Evolutionary conservation across 2,797 vertebrate genomes (phyloP), one percentile per base, ranked within the genome.

Genomic region (Propithecus deckenii): DNA sequence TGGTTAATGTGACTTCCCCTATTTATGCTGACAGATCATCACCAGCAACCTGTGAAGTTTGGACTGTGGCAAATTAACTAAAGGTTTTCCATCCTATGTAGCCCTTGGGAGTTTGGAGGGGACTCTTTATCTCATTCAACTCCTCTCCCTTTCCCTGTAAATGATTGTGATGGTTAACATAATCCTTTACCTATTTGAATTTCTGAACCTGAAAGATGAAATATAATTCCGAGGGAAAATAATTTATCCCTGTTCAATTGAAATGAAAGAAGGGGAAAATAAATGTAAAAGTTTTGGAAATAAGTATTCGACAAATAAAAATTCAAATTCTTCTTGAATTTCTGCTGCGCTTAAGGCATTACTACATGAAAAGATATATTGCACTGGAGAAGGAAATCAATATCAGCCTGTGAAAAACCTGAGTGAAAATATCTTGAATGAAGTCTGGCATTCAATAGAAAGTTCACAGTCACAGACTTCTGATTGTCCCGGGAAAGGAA

Each of bases 301-400:
- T 96, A 97, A 96, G 35, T 91, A 89, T 89, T 89, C 75, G 67
- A 97, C 93, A 97, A 97, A 98, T 95, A 97, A 98, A 98, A 97
- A 98, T 97, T 98, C 96, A 98, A 97, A 94, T 91, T 94, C 81
- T 80, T 95, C 84, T 88, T 94, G 74, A 96, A 75, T 95, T 69
- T 97, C 76, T 96, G 61, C 72, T 97, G 94, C 98, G 97, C 97
- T 98, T 98, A 97, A 97, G 96, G 98, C 97, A 97, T 98, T 93
- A 97, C 91, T 97, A 95, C 67, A 97, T 3, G 0, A 98, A 98
- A 98, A 97, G 92, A 98, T 97, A 96, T 97, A 98, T 65, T 85
- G 86, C 81, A 94, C 81, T 97, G 38, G 96, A 97, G 85, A 93
- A 0, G 0, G 83, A 97, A 97, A 98, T 99, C 98, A 98, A 97